phyloP scores from a whole-genome alignment of 1,140 invertebrate species.

The Littorina saxatilis region DNA sequence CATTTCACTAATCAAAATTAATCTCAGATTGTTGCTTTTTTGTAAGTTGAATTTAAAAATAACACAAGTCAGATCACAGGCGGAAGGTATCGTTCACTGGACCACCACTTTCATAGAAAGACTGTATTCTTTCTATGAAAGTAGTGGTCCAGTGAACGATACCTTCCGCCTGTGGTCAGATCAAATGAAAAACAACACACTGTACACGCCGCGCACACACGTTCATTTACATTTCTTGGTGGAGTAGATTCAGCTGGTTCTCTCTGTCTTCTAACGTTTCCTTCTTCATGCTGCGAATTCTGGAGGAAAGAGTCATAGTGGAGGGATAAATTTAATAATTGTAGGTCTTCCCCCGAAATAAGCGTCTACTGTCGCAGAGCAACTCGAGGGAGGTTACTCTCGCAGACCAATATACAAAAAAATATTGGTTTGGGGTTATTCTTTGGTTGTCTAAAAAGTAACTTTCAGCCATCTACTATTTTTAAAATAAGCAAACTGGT shows the following conservation, averaged over 20 bases:
- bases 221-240: conserved; percentile 6
- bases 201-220: not conserved
- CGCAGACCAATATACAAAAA: too few species aligned
- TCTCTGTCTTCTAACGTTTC: conserved; percentile 1
- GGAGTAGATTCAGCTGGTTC: not conserved
- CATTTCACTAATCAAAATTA: too few species aligned
- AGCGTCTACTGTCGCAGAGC: not conserved
- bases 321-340: not conserved
- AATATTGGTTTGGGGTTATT: not conserved
- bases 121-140: too few species aligned
- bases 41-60: too few species aligned
- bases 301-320: not conserved
- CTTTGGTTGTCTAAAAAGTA: not conserved
- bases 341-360: not conserved
- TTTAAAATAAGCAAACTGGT: not conserved
- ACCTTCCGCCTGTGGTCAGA: too few species aligned
- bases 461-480: not conserved
- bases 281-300: not conserved
- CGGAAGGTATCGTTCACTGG: too few species aligned
- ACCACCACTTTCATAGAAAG: too few species aligned
- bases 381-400: conserved; percentile 16
- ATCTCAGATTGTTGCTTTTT: too few species aligned
- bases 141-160: too few species aligned
- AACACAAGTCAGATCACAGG: too few species aligned
- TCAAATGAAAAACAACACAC: too few species aligned